Evolutionary conservation across 2,113 vertebrate species (phyloP).

Genomic region (Chamaetylas fuelleborni): DNA sequence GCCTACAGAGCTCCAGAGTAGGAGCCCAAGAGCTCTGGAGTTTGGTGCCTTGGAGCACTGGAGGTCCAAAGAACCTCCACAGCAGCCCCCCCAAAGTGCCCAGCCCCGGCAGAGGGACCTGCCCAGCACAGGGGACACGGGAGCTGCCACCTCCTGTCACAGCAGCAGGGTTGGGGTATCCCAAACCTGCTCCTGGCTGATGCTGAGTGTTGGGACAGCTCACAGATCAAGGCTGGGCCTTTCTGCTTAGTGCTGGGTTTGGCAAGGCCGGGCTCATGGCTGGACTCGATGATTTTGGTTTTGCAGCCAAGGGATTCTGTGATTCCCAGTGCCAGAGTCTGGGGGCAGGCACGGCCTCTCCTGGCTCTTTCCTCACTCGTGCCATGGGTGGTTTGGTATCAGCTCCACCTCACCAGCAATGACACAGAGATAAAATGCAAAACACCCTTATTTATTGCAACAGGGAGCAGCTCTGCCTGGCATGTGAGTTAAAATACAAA

Average conservation of each 20-base stretch:
- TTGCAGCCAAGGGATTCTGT: neutral
- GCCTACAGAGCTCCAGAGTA: too few species aligned
- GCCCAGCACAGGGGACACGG: too few species aligned
- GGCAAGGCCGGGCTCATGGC: neutral
- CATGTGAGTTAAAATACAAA: neutral
- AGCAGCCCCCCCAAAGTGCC: too few species aligned
- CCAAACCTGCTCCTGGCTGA: neutral
- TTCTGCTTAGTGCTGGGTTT: neutral
- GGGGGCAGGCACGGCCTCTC: neutral
- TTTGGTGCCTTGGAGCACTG: too few species aligned
- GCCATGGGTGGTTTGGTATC: neutral
- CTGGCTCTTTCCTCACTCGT: rapidly evolving
- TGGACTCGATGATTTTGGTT: neutral
- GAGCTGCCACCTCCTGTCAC: neutral
- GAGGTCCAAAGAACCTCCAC: too few species aligned
- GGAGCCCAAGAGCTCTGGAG: too few species aligned
- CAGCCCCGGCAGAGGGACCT: too few species aligned
- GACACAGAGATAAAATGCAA: neutral
- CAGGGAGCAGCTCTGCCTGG: neutral
- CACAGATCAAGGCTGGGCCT: neutral
- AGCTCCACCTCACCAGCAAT: neutral
- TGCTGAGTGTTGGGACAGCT: neutral
- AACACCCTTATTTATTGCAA: neutral
- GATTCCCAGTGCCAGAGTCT: neutral
- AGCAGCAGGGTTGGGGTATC: neutral